Evolutionary conservation across 2,797 vertebrate species (phyloP), one percentile per base, ranked within the genome.

Genomic region (Anolis apletophallus): DNA sequence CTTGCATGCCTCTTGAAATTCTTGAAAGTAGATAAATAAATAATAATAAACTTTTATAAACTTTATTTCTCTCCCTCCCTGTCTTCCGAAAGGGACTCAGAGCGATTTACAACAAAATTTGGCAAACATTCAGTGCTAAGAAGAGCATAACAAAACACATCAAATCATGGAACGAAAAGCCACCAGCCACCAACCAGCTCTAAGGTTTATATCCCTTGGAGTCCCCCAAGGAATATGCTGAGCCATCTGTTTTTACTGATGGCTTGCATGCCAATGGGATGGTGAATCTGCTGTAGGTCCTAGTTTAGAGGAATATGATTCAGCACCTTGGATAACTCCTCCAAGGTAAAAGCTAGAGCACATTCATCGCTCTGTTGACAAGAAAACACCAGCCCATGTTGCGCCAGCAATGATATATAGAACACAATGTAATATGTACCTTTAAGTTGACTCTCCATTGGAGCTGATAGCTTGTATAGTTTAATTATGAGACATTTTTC

Each of bases 401-500:
- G 21, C 54, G 57, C 40, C 69, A 17, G 32, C 32, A 57, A 11
- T 46, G 32, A 76, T 54, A 88, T 2, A 1, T n/a, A 84, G 78
- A 88, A 23, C 23, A 81, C 10, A 88, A 93, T 88, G 74, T 85
- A 79, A 87, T 34, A 83, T 92, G 86, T 83, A 85, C 23, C 85
- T 92, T 89, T 86, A n/a, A 17, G 84, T 14, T 52, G 59, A 36
- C 19, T 74, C 67, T 74, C 85, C 77, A 88, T 93, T 91, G 84
- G 88, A 55, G 29, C 13, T 90, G 91, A 92, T 90, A 90, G 87
- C 69, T 88, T 85, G 69, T 80, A 89, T 92, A 91, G 87, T 86
- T 92, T 93, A 92, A 88, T 94, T 93, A 85, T 73, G 90, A 91
- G 85, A 78, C 78, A 89, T 84, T 82, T 81, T 61, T 0, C 88